Evolutionary conservation across 2,888 invertebrate species (phyloP), one percentile per base, ranked within the genome.

Genomic region (Taphrorychus bicolor): DNA sequence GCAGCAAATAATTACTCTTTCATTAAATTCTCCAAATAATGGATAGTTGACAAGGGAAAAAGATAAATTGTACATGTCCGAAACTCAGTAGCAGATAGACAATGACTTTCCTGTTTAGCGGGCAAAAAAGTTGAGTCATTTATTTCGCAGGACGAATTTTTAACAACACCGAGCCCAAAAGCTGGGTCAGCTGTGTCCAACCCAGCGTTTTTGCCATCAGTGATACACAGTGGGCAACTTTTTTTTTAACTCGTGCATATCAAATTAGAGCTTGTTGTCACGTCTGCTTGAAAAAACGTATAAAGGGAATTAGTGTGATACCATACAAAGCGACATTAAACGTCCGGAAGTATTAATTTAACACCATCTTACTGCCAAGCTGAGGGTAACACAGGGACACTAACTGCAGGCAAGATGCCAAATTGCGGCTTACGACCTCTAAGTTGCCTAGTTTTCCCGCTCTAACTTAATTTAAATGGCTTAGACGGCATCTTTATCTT

Each of bases 71-170:
- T 32, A 45, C 45, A 45, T 16, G 45, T 45, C 45, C 45, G 32
- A 45, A 17, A 45, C 45, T 45, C 45, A 45, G 16, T 45, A 45
- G 14, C 45, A 45, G 45, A 17, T 14, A 45, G 45, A 45, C 45
- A 45, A 45, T 45, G 45, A 45, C 45, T 45, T 45, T 45, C 45
- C 45, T 45, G 45, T 45, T 45, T 45, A 45, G 45, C 16, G 16
- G 14, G 45, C 45, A 45, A 45, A 45, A 45, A 45, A 11, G 7
- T 45, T 45, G 7, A 17, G 45, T 17, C 45, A 45, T 45, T 45
- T 45, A 45, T 45, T 45, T 45, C 45, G 45, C 3, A 5, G 45
- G 14, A 17, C 14, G 45, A 45, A 45, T 16, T 45, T 45, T 45
- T 16, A 45, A 45, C 9, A 45, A 14, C 2, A 11, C 32, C 11